Evolutionary conservation across 2,888 invertebrate species (phyloP), one percentile per base, ranked within the genome.

Genomic region (Parnassius apollo): DNA sequence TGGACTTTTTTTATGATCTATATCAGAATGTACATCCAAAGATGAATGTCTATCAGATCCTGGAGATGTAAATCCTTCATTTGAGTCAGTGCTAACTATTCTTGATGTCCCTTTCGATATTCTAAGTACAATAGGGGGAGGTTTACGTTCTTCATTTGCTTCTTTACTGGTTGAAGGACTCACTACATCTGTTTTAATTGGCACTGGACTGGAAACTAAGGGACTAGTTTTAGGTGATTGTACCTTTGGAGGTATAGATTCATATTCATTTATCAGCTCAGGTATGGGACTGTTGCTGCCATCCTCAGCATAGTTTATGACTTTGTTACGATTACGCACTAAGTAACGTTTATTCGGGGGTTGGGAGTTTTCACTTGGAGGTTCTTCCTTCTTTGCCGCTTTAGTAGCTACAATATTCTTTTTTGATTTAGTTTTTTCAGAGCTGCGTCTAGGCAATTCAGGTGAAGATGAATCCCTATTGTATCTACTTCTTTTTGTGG

Each of bases 41-140:
- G 91, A 91, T 53, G 92, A 91, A 80, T 92, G 88, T 69, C 92
- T 83, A 65, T 92, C 92, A 67, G 92, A 89, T 66, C 87, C 86
- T 61, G 93, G 93, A 58, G 93, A 93, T 69, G 91, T 93, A 57
- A 92, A 90, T 58, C 93, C 93, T 78, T 93, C 93, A 87, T 94
- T 94, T 63, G 94, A 94, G 75, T 94, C 94, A 59, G 94, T 94
- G 76, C 94, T 94, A 61, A 94, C 93, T 78, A 94, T 91, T 70
- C 94, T 93, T 57, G 94, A 94, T 62, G 94, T 94, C 58, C 94
- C 94, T 87, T 97, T 96, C 70, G 96, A 97, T 93, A 97, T 97
- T 87, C 97, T 93, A 68, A 97, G 89, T 61, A 97, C 97, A 77
- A 97, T 97, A 35, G 97, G 97, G 53, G 97, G 96, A 82, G 96